These are phyloP conservation scores for Lacanobia wlatinum DNA, from an alignment of 2,888 invertebrate genomes.

Conservation along the genomic window DNA sequence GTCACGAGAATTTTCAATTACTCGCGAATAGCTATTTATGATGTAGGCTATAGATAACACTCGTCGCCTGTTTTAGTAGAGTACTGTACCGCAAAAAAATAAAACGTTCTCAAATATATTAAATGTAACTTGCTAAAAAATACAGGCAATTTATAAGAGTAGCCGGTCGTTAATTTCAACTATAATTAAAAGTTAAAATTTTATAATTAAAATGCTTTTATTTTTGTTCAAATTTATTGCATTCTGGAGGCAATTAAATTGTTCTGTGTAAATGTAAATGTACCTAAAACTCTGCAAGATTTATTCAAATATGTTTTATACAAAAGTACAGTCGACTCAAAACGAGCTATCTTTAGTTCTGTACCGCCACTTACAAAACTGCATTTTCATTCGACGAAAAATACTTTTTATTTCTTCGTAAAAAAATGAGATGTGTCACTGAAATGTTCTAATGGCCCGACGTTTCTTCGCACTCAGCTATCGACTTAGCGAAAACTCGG, in stretches of 20 bases:
- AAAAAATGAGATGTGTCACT: constrained; percentile 56
- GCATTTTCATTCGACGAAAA: constrained; percentile 48
- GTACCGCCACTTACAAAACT: constrained; percentile 42
- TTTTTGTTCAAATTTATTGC: neutral
- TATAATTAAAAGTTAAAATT: neutral
- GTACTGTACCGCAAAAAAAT: neutral
- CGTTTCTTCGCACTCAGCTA: constrained; percentile 61
- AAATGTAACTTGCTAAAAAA: neutral
- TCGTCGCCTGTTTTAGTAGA: constrained; percentile 7
- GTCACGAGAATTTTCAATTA: constrained; percentile 60
- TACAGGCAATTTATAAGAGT: neutral
- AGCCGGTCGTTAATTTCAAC: neutral
- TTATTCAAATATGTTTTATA: neutral
- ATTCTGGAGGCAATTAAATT: neutral
- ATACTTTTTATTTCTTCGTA: constrained; percentile 29
- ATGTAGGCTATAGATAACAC: constrained; percentile 30
- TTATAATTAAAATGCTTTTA: neutral
- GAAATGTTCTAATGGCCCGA: constrained; percentile 61
- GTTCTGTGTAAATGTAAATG: neutral
- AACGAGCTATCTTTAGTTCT: constrained; percentile 32
- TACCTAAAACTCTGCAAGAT: neutral
- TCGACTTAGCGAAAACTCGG: constrained; percentile 56
- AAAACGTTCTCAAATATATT: neutral
- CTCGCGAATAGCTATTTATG: constrained; percentile 54
- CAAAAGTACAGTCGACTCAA: constrained; percentile 11